These are phyloP conservation scores for Parthenolecanium corni DNA, from an alignment of 2,888 invertebrate genomes.

Conservation along the genomic window DNA sequence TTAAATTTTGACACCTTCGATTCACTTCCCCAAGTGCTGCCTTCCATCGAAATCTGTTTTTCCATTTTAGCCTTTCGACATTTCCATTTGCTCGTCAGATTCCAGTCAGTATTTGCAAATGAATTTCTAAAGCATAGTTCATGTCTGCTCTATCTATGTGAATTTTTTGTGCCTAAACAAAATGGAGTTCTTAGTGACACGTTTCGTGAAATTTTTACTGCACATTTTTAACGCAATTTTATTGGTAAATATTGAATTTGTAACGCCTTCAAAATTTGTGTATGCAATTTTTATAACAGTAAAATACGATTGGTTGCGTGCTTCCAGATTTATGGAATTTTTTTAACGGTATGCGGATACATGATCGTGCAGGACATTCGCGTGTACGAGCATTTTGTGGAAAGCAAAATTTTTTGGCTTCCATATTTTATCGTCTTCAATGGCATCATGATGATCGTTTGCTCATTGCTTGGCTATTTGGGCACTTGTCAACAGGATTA, in stretches of 20 bases:
- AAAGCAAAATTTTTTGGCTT: constrained; percentile 7
- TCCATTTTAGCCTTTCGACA: too few species aligned
- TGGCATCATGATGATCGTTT: constrained; percentile 13
- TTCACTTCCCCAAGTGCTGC: constrained; percentile 1
- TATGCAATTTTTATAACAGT: background rate
- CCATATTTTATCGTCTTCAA: constrained; percentile 16
- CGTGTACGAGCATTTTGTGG: constrained; percentile 7
- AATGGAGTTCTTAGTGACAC: constrained; percentile 7
- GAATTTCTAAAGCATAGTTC: too few species aligned
- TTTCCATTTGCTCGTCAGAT: too few species aligned
- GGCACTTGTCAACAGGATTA: constrained; percentile 10
- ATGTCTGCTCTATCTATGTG: too few species aligned
- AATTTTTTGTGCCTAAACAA: too few species aligned
- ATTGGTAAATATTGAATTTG: constrained; percentile 11
- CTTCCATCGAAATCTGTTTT: background rate
- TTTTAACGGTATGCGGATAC: constrained; percentile 15
- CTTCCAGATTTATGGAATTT: constrained; percentile 18
- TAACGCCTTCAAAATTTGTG: background rate
- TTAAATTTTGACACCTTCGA: constrained; percentile 8
- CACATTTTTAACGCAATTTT: constrained; percentile 12
- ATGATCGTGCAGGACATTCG: constrained; percentile 14
- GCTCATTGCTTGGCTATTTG: background rate
- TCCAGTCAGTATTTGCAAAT: too few species aligned
- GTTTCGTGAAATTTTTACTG: constrained; percentile 5
- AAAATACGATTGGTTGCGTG: background rate